Evolutionary conservation across 2,113 vertebrate genomes (phyloP).

Genomic region (Phoenicopterus ruber): DNA sequence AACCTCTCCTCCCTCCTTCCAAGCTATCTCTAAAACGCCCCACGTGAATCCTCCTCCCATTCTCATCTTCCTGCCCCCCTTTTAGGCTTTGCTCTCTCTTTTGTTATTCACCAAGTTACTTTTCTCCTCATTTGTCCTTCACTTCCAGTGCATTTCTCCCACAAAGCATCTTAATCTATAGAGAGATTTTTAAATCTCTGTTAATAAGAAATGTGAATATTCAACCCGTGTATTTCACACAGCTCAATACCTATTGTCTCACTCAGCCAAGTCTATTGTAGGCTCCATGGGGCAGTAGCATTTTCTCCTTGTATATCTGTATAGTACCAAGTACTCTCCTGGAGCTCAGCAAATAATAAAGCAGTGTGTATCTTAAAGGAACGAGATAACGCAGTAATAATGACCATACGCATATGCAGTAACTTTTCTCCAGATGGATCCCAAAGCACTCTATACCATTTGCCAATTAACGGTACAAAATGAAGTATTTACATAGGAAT

Average conservation of each 20-base stretch:
- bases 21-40: not conserved
- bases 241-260: not conserved
- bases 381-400: conserved; percentile 33
- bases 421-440: conserved; percentile 67
- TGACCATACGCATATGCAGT: conserved; percentile 40
- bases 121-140: not conserved
- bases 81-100: not conserved
- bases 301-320: not conserved
- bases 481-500: conserved; percentile 60
- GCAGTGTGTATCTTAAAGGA: conserved; percentile 32
- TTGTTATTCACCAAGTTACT: not conserved
- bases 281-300: not conserved
- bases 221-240: not conserved
- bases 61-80: not conserved
- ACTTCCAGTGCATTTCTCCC: not conserved
- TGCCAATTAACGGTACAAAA: conserved; percentile 61
- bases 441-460: conserved; percentile 49
- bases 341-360: conserved; percentile 19
- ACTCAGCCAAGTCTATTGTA: not conserved
- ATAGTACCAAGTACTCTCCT: not conserved
- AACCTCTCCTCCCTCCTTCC: not conserved
- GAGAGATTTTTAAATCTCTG: not conserved
- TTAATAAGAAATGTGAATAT: not conserved
- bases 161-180: not conserved
- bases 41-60: not conserved